These are phyloP conservation scores for Torymus texanus DNA, from an alignment of 2,888 invertebrate genomes.

Conservation along the genomic window DNA sequence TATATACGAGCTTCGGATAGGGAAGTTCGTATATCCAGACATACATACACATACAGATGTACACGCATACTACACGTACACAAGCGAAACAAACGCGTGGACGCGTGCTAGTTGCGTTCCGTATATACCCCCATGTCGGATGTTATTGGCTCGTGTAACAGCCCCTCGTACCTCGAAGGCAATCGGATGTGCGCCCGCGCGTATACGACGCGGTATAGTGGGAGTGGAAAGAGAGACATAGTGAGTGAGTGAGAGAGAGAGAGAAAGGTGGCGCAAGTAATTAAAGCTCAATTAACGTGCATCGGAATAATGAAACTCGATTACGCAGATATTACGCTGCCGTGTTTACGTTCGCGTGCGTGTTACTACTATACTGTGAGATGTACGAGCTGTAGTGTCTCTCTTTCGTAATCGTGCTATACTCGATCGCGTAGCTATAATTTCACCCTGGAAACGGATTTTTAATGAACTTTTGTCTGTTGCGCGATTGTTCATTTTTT, in stretches of 20 bases:
- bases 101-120: background rate
- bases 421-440: no score
- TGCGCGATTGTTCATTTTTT: no score
- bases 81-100: no score
- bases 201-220: background rate
- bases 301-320: conserved; percentile 43
- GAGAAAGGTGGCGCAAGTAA: conserved; percentile 15
- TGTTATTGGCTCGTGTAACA: conserved; percentile 30
- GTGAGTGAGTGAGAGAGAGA: background rate
- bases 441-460: no score
- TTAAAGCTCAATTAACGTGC: conserved; percentile 51
- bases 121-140: conserved; percentile 1
- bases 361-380: no score
- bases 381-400: no score
- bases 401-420: no score
- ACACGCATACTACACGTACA: background rate
- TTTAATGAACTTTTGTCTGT: no score
- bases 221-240: background rate
- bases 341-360: no score
- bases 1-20: no score
- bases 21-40: background rate
- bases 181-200: background rate
- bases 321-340: conserved; percentile 8
- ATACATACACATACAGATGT: background rate
- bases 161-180: background rate